These are phyloP conservation scores for Asbolus verrucosus DNA, from an alignment of 1,140 invertebrate species.

Conservation along the genomic window DNA sequence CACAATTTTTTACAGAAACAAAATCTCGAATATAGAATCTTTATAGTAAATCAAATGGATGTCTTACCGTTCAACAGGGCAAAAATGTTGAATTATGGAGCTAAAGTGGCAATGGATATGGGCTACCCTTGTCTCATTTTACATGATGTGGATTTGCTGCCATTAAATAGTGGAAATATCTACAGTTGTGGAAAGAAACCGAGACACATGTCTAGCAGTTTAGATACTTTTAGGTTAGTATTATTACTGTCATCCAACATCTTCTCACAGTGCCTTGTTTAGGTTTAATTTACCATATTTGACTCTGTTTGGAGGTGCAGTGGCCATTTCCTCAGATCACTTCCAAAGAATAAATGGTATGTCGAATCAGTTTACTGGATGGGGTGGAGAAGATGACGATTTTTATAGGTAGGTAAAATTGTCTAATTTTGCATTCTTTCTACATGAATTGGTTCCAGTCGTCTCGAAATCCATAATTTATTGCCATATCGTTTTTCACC, in stretches of 20 bases:
- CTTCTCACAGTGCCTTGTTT: constrained; percentile 50
- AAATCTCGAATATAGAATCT: constrained; percentile 84
- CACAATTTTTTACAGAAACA: constrained; percentile 91
- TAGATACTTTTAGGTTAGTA: constrained; percentile 82
- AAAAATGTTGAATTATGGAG: constrained; percentile 94
- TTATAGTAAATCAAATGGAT: constrained; percentile 89
- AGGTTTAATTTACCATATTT: constrained; percentile 83
- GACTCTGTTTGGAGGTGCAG: constrained; percentile 81
- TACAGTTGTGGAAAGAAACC: constrained; percentile 91
- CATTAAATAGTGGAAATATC: constrained; percentile 88
- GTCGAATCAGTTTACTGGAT: constrained; percentile 90
- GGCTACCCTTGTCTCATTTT: constrained; percentile 92
- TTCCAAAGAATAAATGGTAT: constrained; percentile 90
- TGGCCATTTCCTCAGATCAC: constrained; percentile 77
- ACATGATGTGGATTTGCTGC: constrained; percentile 95
- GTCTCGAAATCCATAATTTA: constrained; percentile 69
- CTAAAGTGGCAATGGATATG: constrained; percentile 77
- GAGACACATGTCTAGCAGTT: constrained; percentile 91
- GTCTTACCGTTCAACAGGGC: constrained; percentile 90
- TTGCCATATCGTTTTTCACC: constrained; percentile 79
- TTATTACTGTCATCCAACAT: constrained; percentile 27
- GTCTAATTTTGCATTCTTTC: not conserved
- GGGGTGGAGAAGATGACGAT: constrained; percentile 93
- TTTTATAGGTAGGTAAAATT: constrained; percentile 71
- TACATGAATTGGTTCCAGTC: constrained; percentile 58